Evolutionary conservation across 2,113 vertebrate species (phyloP).

Genomic region (Haplochromis burtoni): DNA sequence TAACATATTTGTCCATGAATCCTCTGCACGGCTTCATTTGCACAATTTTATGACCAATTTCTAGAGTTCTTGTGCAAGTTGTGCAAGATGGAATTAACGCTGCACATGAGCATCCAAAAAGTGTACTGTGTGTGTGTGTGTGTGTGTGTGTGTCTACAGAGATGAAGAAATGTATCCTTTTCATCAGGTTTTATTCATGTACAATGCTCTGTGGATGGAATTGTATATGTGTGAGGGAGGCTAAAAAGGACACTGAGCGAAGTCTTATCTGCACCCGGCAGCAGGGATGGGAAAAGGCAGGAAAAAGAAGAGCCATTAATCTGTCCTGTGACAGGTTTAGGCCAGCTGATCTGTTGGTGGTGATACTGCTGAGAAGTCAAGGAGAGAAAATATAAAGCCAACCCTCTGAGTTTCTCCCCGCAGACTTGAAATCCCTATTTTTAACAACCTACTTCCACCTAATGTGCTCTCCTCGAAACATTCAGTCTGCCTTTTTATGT

Average conservation of each 20-base stretch:
- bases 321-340: conserved; percentile 60
- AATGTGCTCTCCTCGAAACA: background rate
- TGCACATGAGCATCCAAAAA: background rate
- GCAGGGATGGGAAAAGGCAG: conserved; percentile 8
- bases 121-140: fast-evolving
- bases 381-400: conserved; percentile 31
- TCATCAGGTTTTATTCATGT: background rate
- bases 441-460: conserved; percentile 20
- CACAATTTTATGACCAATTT: background rate
- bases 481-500: conserved; percentile 5
- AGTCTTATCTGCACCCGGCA: conserved; percentile 46
- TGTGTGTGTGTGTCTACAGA: background rate
- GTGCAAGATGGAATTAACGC: background rate
- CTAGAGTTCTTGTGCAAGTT: background rate
- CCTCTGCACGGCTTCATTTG: fast-evolving
- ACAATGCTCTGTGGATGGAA: background rate
- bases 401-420: conserved; percentile 3
- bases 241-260: background rate
- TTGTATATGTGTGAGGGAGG: background rate
- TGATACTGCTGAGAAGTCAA: conserved; percentile 27
- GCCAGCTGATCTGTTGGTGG: conserved; percentile 44
- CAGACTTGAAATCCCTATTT: conserved; percentile 23
- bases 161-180: background rate
- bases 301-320: conserved; percentile 48
- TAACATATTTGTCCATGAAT: background rate